Evolutionary conservation across 2,113 vertebrate genomes (phyloP), one percentile per base, ranked within the genome.

Genomic region (Zootoca vivipara): DNA sequence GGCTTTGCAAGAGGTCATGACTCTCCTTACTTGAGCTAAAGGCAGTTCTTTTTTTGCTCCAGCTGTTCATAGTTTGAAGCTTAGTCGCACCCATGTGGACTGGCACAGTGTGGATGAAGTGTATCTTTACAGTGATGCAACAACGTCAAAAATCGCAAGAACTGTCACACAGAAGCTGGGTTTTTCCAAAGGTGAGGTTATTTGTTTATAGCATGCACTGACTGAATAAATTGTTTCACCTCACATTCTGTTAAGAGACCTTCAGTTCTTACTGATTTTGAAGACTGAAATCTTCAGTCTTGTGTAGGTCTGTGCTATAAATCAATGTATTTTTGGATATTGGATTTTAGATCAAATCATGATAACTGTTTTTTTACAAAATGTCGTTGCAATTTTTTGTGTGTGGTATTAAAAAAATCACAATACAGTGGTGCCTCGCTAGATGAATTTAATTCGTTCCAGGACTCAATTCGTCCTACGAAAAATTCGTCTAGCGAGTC

Each of bases 121-220:
- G 0, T 99, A 99, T 95, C 97, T 99, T 84, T 99, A 99, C 96
- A 99, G 99, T n/a, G 99, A 99, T 74, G 98, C 99, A 88, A 99
- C 99, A 40, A 99, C 99, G 18, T 99, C 98, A 88, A 99, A 99
- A 96, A 99, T 99, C 87, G 99, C 99, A 83, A 97, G 99, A 93
- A 99, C 98, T 10, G 99, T 99, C 72, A 99, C 98, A 1, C 98
- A 99, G 90, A 99, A 99, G 93, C 95, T 99, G 93, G 99, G 99
- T 3, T 99, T 99, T 96, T 99, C 99, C 90, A 99, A 99, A 98
- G 99, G 99, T 99, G 94, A 97, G 94, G 85, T 33, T 20, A 30
- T 78, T 81, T 86, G 22, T 18, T 40, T 42, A 20, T 89, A 6
- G 87, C 78, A 28, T 20, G 2, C 70, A 0, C 38, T 80, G 1